Base-by-base conservation (phyloP, 2,797 vertebrate genomes). In the Enteromius thamalakanensis region DNA sequence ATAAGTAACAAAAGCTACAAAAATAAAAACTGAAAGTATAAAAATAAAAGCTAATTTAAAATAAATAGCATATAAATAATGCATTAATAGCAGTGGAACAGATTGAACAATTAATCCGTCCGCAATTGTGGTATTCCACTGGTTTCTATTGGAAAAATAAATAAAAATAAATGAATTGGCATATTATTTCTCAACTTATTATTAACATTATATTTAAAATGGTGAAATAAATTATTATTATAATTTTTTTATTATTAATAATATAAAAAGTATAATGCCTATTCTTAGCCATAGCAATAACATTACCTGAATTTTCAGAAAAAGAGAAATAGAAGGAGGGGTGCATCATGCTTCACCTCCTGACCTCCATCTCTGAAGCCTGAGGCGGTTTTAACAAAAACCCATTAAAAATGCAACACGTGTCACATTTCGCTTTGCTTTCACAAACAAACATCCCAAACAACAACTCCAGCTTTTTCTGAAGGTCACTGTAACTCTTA, bases 331-430 rank as follows among this genome's bases (percentile, higher is more conserved):
- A 72, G 26, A 19, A 70, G 68, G 7, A 49, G 40, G 40, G 29
- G 26, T 34, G 14, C 55, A 29, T 76, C 75, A 76, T 19, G 15
- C 23, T 77, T 77, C 75, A 77, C 75, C 75, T 77, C 75, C 58
- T 77, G 37, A 77, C 75, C 76, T 65, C 42, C 42, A 14, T 32
- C 60, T 21, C 58, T 65, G 15, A 8, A 14, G 6, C 42, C n/a
- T 17, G 42, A 7, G 60, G 60, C 40, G 19, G 9, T 34, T 78
- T 78, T 47, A 21, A 65, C 40, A 32, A 58, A 76, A 58, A 76
- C 12, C 74, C 58, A 78, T 78, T 47, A 65, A 78, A 78, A 65
- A 78, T 47, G 58, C 60, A 64, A 26, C 58, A 26, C 14, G 40
- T 47, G 76, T 65, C 58, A 64, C 60, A 65, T 64, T 78, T 65